Evolutionary conservation across 1,140 invertebrate species (phyloP), one percentile per base, ranked within the genome.

Genomic region (Tetramorium alpestre): DNA sequence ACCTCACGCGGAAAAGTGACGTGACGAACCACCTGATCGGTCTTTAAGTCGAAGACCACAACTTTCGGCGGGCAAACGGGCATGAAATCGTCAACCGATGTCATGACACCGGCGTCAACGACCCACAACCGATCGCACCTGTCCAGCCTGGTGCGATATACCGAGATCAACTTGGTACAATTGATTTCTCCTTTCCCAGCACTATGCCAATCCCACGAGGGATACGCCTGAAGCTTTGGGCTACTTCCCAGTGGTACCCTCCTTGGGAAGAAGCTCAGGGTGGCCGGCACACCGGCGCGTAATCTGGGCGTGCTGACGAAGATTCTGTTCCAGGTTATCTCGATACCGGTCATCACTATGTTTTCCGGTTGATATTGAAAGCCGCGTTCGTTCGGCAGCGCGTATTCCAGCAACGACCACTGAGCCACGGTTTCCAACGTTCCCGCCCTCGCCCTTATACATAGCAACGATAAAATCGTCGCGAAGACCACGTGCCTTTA

Each of bases 41-140:
- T 98, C 28, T 96, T 96, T 90, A 98, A 94, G 92, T 98, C 97
- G 85, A 98, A 98, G 18, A 98, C 96, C 18, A 98, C 95, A 28
- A 98, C 96, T 95, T 98, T 98, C 0, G 98, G 98, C 0, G 97
- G 97, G 92, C 98, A 98, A 18, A 97, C 96, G 7, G 96, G 95
- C 18, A 96, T 96, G 94, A 97, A 98, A 90, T 98, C 97, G 77
- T 97, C 97, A 18, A 98, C 92, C 0, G 97, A 97, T 11, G 97
- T 97, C 76, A 97, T 96, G 0, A 98, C 95, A 0, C 98, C 98
- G 25, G 96, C 96, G 93, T 97, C 96, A 22, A 97, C 91, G 1
- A 97, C 96, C 97, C 98, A 98, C 2, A 98, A 93, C 38, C 98
- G 95, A 92, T 98, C 97, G 93, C 97, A 98, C 7, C 96, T 96